Base-by-base conservation (phyloP, 2,113 vertebrate genomes). In the Onychorhynchus coronatus region DNA sequence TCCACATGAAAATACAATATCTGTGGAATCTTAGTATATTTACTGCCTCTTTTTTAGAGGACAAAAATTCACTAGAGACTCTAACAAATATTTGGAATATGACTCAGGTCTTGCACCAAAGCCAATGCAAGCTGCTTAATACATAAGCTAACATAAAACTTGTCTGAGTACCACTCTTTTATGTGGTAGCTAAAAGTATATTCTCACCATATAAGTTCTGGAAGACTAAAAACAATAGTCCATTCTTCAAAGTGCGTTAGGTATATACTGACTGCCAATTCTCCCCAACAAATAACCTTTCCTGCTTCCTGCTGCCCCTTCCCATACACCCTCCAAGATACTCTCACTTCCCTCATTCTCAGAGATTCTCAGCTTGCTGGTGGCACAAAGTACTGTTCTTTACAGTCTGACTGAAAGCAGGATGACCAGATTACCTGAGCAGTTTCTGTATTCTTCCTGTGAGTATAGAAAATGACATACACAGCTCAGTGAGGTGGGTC, bases 401-500 rank as follows among this genome's bases (percentile, higher is more conserved):
- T 52, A 65, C 16, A 49, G 44, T 25, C 13, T 61, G 39, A 68
- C 14, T 87, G 71, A 78, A 75, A 91, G 30, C 24, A 78, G 31
- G 19, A 65, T 44, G 49, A 62, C 6, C 20, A 42, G 11, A 96
- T 98, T 97, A 99, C 99, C 98, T 98, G 9, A 99, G 98, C 75
- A 99, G 95, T 62, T 97, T 98, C 73, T 98, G 98, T 70, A 99
- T 89, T 91, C 98, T 98, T 95, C 99, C 99, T 0, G 99, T 99
- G 59, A 99, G 98, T 6, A 97, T 97, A 47, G 99, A 99, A 98
- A 99, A 99, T 5, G 99, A 97, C 61, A 99, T 44, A n/a, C 84
- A 98, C 62, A 99, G 98, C 91, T 99, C 99, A 0, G 97, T 99
- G 67, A 99, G 98, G 49, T 93, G 97, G 0, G 37, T 96, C 97